Evolutionary conservation across 2,888 invertebrate species (phyloP).

Genomic region (Ophioninae sp.): DNA sequence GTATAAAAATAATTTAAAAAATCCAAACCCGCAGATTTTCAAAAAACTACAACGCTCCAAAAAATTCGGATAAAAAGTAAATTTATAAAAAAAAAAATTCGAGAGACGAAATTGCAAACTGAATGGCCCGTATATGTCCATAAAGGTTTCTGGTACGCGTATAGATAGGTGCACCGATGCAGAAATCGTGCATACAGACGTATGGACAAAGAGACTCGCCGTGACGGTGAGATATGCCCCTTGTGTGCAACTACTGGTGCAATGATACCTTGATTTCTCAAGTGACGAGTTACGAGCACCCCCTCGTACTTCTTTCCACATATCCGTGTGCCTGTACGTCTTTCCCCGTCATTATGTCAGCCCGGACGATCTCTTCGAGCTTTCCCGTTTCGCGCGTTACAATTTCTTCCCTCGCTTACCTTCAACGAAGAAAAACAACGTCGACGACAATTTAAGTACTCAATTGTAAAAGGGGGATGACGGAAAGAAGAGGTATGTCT

Average conservation of each 20-base stretch:
- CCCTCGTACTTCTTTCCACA: slow-evolving; percentile 58
- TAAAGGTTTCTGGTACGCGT: neutral
- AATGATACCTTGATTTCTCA: slow-evolving; percentile 79
- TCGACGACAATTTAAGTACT: neutral
- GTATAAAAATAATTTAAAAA: too few species aligned
- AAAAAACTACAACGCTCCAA: too few species aligned
- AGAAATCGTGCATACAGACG: slow-evolving; percentile 28
- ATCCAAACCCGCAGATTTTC: too few species aligned
- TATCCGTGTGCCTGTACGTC: slow-evolving; percentile 1
- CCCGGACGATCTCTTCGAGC: slow-evolving; percentile 2
- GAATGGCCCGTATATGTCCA: neutral
- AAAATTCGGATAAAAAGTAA: too few species aligned
- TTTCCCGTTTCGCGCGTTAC: slow-evolving; percentile 7
- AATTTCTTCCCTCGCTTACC: slow-evolving; percentile 5
- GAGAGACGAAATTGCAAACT: too few species aligned
- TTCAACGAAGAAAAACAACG: neutral
- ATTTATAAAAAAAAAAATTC: too few species aligned
- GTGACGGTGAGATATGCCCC: slow-evolving; percentile 75
- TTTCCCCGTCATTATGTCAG: slow-evolving; percentile 32
- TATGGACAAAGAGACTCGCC: slow-evolving; percentile 60
- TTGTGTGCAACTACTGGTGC: slow-evolving; percentile 78
- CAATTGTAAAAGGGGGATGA: neutral
- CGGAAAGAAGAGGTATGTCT: neutral
- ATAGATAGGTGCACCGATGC: too few species aligned
- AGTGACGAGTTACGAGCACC: slow-evolving; percentile 77